Conservation (phyloP, 1,140 invertebrate genomes). For the Parasteatoda tepidariorum region DNA sequence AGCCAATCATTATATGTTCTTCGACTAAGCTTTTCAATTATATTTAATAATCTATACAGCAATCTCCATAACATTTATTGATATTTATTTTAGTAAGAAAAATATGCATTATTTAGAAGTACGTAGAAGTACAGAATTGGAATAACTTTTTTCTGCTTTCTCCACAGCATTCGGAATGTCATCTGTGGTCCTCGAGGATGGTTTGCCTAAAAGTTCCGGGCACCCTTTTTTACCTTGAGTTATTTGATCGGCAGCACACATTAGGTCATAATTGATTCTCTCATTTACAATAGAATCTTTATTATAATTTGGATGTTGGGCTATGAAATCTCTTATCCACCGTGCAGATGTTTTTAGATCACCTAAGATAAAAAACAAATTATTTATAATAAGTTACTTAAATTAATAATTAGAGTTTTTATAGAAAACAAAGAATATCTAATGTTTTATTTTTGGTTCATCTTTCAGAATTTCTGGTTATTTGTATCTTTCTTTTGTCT, state of each 20-base stretch:
- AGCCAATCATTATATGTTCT: too few species aligned
- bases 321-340: constrained; percentile 93
- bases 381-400: not conserved
- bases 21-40: not conserved
- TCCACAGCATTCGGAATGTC: constrained; percentile 65
- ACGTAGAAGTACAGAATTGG: not conserved
- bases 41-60: not conserved
- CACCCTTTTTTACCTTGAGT: constrained; percentile 79
- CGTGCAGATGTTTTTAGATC: constrained; percentile 82
- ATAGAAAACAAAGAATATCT: too few species aligned
- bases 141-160: constrained; percentile 61
- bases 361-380: constrained; percentile 62
- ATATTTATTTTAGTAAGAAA: not conserved
- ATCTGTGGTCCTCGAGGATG: constrained; percentile 65
- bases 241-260: constrained; percentile 81
- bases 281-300: constrained; percentile 91
- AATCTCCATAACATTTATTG: not conserved
- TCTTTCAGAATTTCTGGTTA: too few species aligned
- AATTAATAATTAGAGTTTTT: too few species aligned
- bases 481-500: too few species aligned
- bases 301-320: constrained; percentile 87
- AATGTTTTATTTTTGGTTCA: not conserved
- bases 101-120: not conserved
- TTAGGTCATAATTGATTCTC: constrained; percentile 91
- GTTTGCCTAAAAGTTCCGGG: constrained; percentile 78